Evolutionary conservation across 2,888 invertebrate genomes (phyloP).

Genomic region (Omphaloscelis lunosa): DNA sequence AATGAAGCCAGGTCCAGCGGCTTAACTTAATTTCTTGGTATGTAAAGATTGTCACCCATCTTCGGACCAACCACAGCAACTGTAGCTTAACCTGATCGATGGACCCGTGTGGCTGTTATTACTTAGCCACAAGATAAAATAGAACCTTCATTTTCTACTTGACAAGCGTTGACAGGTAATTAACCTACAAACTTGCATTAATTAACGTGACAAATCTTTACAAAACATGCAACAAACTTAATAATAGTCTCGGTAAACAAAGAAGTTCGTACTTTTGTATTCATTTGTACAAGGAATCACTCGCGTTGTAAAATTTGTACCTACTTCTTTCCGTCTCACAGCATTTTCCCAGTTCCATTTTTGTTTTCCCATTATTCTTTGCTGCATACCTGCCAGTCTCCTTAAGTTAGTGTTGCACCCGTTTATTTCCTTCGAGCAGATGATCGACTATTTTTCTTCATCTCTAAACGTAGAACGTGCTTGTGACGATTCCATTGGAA

Average conservation of each 20-base stretch:
- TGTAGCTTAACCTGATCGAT: too few species aligned
- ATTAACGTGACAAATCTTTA: constrained; percentile 10
- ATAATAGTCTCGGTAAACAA: neutral
- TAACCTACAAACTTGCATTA: constrained; percentile 21
- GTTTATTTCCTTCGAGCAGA: constrained; percentile 18
- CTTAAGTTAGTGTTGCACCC: constrained; percentile 7
- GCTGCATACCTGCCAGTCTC: constrained; percentile 24
- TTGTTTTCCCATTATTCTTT: constrained; percentile 18
- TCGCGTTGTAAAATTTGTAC: neutral
- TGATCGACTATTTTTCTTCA: constrained; percentile 10
- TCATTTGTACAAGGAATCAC: neutral
- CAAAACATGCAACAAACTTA: constrained; percentile 25
- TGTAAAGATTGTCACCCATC: too few species aligned
- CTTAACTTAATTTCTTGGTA: too few species aligned
- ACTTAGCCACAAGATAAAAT: too few species aligned
- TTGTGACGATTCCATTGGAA: constrained; percentile 21
- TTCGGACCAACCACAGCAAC: too few species aligned
- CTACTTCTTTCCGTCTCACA: neutral
- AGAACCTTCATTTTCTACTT: neutral
- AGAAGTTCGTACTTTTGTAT: neutral
- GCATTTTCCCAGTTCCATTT: constrained; percentile 19
- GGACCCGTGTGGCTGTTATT: too few species aligned
- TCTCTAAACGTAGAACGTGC: constrained; percentile 42
- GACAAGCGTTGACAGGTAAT: constrained; percentile 14
- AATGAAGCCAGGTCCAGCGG: too few species aligned